Evolutionary conservation across 2,797 vertebrate species (phyloP).

Genomic region (Enteromius treurensis): DNA sequence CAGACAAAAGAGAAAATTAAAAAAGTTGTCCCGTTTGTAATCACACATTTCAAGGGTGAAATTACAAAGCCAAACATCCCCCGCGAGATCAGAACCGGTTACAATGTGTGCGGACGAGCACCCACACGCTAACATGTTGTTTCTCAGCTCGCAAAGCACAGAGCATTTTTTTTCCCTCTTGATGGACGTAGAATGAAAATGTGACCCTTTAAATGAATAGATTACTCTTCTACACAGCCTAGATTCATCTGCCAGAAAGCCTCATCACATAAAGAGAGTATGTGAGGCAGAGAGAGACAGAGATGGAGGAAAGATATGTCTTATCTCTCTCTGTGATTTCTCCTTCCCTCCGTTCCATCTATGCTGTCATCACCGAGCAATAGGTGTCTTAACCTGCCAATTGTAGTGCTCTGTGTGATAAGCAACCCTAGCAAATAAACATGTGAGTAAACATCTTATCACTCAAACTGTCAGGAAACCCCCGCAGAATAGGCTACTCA

Average conservation of each 20-base stretch:
- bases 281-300: conserved; percentile 63
- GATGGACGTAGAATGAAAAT: conserved; percentile 23
- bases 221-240: conserved; percentile 25
- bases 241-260: conserved; percentile 26
- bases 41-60: conserved; percentile 99
- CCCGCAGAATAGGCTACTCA: conserved; percentile 65
- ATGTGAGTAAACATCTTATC: conserved; percentile 63
- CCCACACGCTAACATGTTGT: conserved; percentile 1
- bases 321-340: conserved; percentile 64
- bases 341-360: conserved; percentile 71
- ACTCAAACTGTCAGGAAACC: conserved; percentile 64
- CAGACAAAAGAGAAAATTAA: conserved; percentile 99
- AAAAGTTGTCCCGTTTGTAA: conserved; percentile 99
- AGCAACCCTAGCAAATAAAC: conserved; percentile 70
- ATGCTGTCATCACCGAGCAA: conserved; percentile 68
- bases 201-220: conserved; percentile 9
- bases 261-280: conserved; percentile 55
- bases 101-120: conserved; percentile 33
- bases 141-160: conserved; percentile 7
- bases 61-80: conserved; percentile 96
- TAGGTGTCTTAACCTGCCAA: conserved; percentile 68
- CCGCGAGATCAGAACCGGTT: conserved; percentile 70
- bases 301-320: conserved; percentile 43
- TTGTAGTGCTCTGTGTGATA: conserved; percentile 66
- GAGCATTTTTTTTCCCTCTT: neutral